These are phyloP conservation scores for Eretmocerus hayati DNA, from an alignment of 2,888 invertebrate genomes.

Conservation along the genomic window DNA sequence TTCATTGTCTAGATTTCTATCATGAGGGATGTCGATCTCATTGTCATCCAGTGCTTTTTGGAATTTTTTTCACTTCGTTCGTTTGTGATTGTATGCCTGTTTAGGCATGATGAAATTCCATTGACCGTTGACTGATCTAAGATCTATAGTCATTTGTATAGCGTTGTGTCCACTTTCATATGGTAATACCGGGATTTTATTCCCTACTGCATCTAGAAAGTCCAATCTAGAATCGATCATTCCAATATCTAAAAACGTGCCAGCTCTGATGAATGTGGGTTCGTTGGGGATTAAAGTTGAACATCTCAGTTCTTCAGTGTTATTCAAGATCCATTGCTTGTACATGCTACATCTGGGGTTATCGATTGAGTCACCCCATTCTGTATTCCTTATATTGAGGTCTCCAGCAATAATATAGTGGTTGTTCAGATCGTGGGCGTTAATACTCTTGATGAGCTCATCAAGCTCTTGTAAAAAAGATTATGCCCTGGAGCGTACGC, in stretches of 20 bases:
- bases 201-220: not conserved
- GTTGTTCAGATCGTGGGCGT: conserved; percentile 2
- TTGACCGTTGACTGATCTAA: not conserved
- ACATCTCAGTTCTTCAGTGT: not conserved
- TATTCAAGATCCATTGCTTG: not conserved
- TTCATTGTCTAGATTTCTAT: not conserved
- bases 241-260: conserved; percentile 18
- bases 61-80: conserved; percentile 16
- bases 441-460: conserved; percentile 6
- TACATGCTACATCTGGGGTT: conserved; percentile 12
- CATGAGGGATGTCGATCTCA: not conserved
- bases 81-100: conserved; percentile 3
- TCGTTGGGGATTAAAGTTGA: not conserved
- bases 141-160: not conserved
- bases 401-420: conserved; percentile 23
- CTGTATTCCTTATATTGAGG: conserved; percentile 13
- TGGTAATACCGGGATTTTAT: not conserved
- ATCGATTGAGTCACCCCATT: conserved; percentile 5
- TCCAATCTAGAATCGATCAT: conserved; percentile 13
- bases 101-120: not conserved
- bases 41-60: not conserved
- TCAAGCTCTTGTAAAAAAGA: conserved; percentile 4
- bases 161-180: conserved; percentile 15
- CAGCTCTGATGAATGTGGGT: conserved; percentile 5
- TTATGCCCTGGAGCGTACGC: conserved; percentile 14